phyloP scores from a whole-genome alignment of 2,797 vertebrate genomes.

The Luscinia megarhynchos region DNA sequence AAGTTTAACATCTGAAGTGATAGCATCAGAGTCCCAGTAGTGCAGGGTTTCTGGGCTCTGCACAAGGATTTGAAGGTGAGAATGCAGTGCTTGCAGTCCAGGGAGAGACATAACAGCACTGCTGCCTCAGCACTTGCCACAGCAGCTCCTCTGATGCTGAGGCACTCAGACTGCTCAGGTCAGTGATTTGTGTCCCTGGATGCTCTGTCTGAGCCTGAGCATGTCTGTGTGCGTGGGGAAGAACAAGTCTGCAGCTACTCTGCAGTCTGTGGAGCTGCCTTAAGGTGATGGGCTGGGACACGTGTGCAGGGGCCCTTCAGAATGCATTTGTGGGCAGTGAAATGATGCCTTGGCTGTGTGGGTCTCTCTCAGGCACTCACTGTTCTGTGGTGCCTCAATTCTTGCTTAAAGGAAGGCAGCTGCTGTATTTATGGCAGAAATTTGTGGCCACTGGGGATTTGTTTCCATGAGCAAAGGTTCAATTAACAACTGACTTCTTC shows the following conservation, averaged over 20 bases:
- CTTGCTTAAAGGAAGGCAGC: not conserved
- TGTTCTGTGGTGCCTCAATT: not conserved
- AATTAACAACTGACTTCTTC: not conserved
- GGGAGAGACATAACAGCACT: not conserved
- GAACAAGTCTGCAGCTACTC: not conserved
- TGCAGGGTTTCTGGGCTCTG: not conserved
- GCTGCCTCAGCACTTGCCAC: not conserved
- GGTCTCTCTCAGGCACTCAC: not conserved
- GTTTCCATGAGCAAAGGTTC: not conserved
- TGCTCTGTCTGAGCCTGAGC: accelerated
- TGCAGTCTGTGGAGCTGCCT: not conserved
- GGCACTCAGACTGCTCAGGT: not conserved
- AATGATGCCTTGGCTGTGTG: not conserved
- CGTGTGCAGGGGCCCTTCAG: not conserved
- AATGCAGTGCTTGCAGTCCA: not conserved
- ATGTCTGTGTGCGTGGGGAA: accelerated
- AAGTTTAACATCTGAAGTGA: not conserved
- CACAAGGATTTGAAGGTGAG: not conserved
- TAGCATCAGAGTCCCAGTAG: not conserved
- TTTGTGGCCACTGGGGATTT: not conserved
- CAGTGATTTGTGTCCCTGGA: not conserved
- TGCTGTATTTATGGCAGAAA: not conserved
- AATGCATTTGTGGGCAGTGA: not conserved
- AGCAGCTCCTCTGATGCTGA: not conserved
- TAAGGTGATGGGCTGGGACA: not conserved